Base-by-base conservation (phyloP, 2,888 invertebrate species). In the Parnassius smintheus region DNA sequence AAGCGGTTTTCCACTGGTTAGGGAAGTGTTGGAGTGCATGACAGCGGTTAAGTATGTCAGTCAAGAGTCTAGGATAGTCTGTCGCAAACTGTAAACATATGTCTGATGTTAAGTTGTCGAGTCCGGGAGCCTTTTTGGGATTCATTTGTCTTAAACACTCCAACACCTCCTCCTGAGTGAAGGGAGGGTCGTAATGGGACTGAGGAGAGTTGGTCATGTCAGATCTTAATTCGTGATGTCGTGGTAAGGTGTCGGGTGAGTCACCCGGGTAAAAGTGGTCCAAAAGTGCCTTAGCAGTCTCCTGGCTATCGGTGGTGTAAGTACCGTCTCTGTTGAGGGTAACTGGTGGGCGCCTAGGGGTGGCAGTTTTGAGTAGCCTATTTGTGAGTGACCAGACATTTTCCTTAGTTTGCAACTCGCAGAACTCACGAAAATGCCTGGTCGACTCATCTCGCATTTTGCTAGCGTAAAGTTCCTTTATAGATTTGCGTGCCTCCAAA, bases 81-180 rank as follows among this genome's bases (percentile, higher is more conserved):
- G 9, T 10, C 2, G 52, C 35, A 35, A 52, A 52, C 18, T 52
- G 52, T 18, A 18, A 18, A 18, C 18, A 18, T 18, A 18, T 18
- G 18, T 18, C 18, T 22, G 2, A 52, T 9, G 7, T n/a, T n/a
- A n/a, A n/a, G n/a, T 68, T 57, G 46, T 72, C 74, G 0, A 58
- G 48, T 0, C 74, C 70, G 0, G 72, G 72, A 2, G 72, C 69
- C 35, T 66, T 68, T 2, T 65, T 69, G 1, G 65, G 70, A n/a
- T 67, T 67, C 65, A 72, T 69, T 0, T 9, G 10, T 9, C 56
- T 7, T 0, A 71, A 35, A 13, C 66, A n/a, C n/a, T n/a, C n/a
- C n/a, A n/a, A n/a, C n/a, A n/a, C n/a, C n/a, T n/a, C n/a, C n/a
- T n/a, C n/a, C n/a, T n/a, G n/a, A n/a, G n/a, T n/a, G n/a, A n/a